Evolutionary conservation across 2,888 invertebrate species (phyloP), one percentile per base, ranked within the genome.

Genomic region (Andrena marginata): DNA sequence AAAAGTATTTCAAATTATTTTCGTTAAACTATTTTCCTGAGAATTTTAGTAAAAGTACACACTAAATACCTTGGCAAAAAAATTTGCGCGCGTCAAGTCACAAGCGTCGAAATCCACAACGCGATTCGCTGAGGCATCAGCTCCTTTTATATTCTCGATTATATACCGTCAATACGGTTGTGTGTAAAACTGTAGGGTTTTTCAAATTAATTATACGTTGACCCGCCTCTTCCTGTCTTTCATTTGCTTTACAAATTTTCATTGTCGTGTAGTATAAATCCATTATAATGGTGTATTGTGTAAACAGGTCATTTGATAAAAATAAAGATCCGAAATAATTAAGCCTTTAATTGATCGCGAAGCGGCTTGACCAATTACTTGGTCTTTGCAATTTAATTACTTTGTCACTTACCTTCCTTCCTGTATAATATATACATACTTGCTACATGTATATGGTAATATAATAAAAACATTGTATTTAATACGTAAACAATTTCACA

Each of bases 121-220:
- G n/a, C 10, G 23, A 51, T 35, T 13, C 13, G 16, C 23, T 8
- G 26, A 31, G 8, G 10, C 13, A 23, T 29, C n/a, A 1, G 1
- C 5, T 8, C 29, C 48, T 62, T 78, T 80, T 78, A 72, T 78
- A 64, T 68, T 3, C 56, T 23, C 16, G 6, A 10, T n/a, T 23
- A 42, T 51, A 26, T 60, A 62, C 42, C 6, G 2, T 5, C 20
- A 29, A 6, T 8, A 16, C 48, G 5, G 3, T 20, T 33, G n/a
- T 23, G 33, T 10, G 20, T 26, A 67, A 59, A 68, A 33, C n/a
- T 54, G 90, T 86, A 81, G 85, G 81, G 4, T 80, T 85, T 70
- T 90, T 72, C 31, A 82, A 80, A 82, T 74, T 70, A 87, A 85
- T 84, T 89, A 89, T 90, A 80, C 90, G 64, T 65, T 89, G 91